phyloP scores from a whole-genome alignment of 2,888 invertebrate species.

The Esperia sulphurella region DNA sequence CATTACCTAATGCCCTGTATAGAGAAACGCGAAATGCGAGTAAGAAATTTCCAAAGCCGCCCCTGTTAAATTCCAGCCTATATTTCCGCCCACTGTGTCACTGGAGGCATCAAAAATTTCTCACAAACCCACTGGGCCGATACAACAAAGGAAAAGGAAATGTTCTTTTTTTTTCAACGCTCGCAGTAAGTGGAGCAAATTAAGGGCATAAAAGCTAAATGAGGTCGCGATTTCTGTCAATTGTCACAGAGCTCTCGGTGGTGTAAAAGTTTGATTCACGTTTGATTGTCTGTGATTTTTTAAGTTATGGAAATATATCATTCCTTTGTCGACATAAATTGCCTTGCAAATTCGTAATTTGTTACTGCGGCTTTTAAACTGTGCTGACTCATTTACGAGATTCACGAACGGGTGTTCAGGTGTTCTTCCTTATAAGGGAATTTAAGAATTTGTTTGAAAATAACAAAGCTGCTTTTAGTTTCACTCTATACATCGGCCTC shows the following conservation, averaged over 20 bases:
- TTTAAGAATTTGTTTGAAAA: no score
- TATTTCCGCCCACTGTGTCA: not conserved
- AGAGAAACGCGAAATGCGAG: no score
- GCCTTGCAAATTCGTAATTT: no score
- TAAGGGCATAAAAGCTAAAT: slow-evolving; percentile 65
- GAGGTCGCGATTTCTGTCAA: slow-evolving; percentile 58
- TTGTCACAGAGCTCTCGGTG: slow-evolving; percentile 31
- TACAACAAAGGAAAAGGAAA: slow-evolving; percentile 48
- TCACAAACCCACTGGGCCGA: slow-evolving; percentile 45
- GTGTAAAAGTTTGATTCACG: slow-evolving; percentile 26
- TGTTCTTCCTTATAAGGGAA: no score
- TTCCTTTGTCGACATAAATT: no score
- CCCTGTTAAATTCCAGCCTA: not conserved
- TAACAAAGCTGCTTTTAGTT: no score
- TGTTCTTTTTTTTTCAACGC: slow-evolving; percentile 40
- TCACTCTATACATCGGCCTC: no score
- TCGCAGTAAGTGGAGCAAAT: slow-evolving; percentile 58
- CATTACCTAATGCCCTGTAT: no score
- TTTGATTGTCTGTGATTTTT: slow-evolving; percentile 26
- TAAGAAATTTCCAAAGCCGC: not conserved
- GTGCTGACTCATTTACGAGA: no score
- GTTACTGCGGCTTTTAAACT: no score
- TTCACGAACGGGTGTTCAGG: no score
- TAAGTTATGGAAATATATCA: no score
- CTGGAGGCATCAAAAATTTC: slow-evolving; percentile 30